phyloP scores from a whole-genome alignment of 2,888 invertebrate genomes.

The Dioctria linearis region DNA sequence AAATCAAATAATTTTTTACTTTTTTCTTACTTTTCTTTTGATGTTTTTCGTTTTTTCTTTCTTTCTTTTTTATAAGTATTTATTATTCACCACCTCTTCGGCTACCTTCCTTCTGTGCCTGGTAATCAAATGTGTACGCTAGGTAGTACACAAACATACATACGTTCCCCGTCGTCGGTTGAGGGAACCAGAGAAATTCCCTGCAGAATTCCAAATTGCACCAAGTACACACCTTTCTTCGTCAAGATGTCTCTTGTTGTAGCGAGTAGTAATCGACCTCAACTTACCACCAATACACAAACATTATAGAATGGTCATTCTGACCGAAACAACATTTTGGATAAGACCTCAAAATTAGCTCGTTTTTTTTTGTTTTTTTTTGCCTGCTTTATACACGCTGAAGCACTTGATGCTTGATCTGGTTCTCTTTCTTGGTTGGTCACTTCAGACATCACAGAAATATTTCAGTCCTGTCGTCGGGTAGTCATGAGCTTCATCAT shows the following conservation, averaged over 20 bases:
- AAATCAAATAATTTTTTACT: slow-evolving; percentile 38
- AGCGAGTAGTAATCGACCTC: background rate
- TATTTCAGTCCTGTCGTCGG: slow-evolving; percentile 19
- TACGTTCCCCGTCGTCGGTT: background rate
- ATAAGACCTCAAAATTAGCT: slow-evolving; percentile 44
- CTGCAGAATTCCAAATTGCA: slow-evolving; percentile 45
- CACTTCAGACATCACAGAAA: background rate
- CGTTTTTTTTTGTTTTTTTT: slow-evolving; percentile 2
- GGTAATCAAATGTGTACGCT: slow-evolving; percentile 39
- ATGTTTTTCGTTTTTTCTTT: slow-evolving; percentile 10
- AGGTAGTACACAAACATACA: background rate
- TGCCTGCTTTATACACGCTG: background rate
- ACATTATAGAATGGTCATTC: too few relatives aligned
- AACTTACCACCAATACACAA: slow-evolving; percentile 11
- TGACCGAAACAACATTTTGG: slow-evolving; percentile 22
- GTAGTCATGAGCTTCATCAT: slow-evolving; percentile 38
- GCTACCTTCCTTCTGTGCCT: slow-evolving; percentile 30
- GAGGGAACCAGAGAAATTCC: slow-evolving; percentile 30
- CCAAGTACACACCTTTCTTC: slow-evolving; percentile 46
- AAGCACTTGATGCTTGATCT: background rate
- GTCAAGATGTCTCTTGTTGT: background rate
- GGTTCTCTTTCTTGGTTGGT: slow-evolving; percentile 34
- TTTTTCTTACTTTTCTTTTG: slow-evolving; percentile 24
- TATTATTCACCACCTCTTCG: slow-evolving; percentile 35
- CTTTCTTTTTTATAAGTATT: slow-evolving; percentile 28